These are phyloP conservation scores for Agrenia bidenticulata DNA, from an alignment of 2,888 invertebrate genomes.

Conservation along the genomic window DNA sequence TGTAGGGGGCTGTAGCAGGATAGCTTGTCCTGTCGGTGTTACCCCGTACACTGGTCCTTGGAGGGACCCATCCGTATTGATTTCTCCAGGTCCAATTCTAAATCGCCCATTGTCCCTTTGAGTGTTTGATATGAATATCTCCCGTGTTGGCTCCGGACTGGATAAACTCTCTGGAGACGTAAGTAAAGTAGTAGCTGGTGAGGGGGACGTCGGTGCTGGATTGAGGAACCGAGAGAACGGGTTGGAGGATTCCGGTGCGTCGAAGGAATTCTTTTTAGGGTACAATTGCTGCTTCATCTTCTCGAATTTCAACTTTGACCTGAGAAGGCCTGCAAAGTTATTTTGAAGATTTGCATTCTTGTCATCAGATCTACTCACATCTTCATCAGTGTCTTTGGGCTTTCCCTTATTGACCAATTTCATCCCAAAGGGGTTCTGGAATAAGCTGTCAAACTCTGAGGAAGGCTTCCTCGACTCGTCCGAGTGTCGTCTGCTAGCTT, in stretches of 20 bases:
- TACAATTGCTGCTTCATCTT: conserved; percentile 47
- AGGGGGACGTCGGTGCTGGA: background rate
- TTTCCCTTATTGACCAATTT: background rate
- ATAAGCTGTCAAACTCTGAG: background rate
- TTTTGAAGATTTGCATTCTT: conserved; percentile 1
- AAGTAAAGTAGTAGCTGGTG: background rate
- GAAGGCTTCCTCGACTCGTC: background rate
- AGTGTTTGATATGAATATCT: conserved; percentile 20
- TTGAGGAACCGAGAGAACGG: conserved; percentile 15
- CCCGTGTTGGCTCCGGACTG: no score
- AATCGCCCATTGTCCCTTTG: conserved; percentile 46
- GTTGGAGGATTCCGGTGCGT: conserved; percentile 17
- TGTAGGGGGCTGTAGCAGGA: conserved; percentile 20
- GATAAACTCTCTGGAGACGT: background rate
- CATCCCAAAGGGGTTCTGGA: background rate
- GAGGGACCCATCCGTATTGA: conserved; percentile 8
- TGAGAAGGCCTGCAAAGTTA: conserved; percentile 47
- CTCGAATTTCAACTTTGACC: conserved; percentile 49
- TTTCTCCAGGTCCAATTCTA: conserved; percentile 48
- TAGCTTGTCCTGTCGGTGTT: conserved; percentile 39
- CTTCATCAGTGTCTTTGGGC: background rate
- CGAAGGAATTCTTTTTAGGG: background rate
- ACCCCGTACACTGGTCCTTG: conserved; percentile 28
- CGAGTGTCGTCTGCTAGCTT: background rate
- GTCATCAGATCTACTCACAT: conserved; percentile 14